Conservation (phyloP, 53 echinoderm and acorn worm species). For the Luidia sarsii region DNA sequence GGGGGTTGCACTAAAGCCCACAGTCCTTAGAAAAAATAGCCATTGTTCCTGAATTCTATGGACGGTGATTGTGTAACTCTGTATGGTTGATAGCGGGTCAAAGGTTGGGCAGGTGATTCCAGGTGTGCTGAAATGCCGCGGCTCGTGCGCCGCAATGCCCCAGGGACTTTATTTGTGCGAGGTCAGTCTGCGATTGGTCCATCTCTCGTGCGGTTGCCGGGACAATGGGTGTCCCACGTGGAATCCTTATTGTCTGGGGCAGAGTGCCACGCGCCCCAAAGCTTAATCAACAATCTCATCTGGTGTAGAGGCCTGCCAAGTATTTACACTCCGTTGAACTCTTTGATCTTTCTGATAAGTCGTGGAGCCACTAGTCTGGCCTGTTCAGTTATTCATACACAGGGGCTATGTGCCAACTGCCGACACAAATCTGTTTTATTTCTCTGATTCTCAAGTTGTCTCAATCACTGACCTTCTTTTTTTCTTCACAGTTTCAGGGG, state of each 20-base stretch:
- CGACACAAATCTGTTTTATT: no score
- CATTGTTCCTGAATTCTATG: slow-evolving; percentile 41
- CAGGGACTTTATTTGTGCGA: slow-evolving; percentile 3
- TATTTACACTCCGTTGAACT: slow-evolving; percentile 54
- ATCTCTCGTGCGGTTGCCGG: slow-evolving; percentile 42
- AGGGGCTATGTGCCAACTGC: no score
- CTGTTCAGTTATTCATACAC: no score
- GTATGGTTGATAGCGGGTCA: slow-evolving; percentile 31
- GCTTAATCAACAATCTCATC: slow-evolving; percentile 50
- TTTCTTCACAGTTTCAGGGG: background rate
- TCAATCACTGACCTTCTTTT: background rate
- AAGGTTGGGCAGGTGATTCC: slow-evolving; percentile 61
- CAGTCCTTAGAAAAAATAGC: slow-evolving; percentile 20
- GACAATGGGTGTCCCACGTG: slow-evolving; percentile 53
- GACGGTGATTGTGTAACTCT: slow-evolving; percentile 15
- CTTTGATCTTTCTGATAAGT: slow-evolving; percentile 45
- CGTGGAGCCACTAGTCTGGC: slow-evolving; percentile 43
- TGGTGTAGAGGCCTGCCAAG: slow-evolving; percentile 10
- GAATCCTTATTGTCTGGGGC: slow-evolving; percentile 36
- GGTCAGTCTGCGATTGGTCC: slow-evolving; percentile 45
- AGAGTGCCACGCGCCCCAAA: slow-evolving; percentile 48
- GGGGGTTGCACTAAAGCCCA: background rate
- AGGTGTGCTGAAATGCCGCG: slow-evolving; percentile 45
- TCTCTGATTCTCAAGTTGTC: slow-evolving; percentile 30
- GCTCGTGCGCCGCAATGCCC: slow-evolving; percentile 39